Evolutionary conservation across 2,797 vertebrate genomes (phyloP).

Genomic region (Champsocephalus gunnari): DNA sequence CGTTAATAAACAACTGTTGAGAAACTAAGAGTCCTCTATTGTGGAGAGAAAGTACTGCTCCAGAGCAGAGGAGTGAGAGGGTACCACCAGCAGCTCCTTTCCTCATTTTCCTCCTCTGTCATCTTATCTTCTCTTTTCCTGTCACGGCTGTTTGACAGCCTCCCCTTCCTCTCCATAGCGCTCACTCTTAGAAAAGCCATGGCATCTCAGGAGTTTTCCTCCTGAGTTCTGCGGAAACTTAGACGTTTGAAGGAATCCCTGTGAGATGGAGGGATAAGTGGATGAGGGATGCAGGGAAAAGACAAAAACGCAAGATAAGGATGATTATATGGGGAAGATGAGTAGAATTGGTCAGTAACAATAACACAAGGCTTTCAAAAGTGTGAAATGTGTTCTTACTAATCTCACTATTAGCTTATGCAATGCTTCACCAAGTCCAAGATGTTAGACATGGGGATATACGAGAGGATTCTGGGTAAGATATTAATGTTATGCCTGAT

Average conservation of each 20-base stretch:
- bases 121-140: slow-evolving; percentile 42
- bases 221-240: slow-evolving; percentile 84
- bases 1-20: slow-evolving; percentile 38
- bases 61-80: slow-evolving; percentile 25
- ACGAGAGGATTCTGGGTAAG: too few relatives aligned
- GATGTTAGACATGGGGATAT: too few relatives aligned
- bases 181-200: slow-evolving; percentile 28
- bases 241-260: slow-evolving; percentile 88
- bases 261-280: slow-evolving; percentile 40
- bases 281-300: slow-evolving; percentile 7
- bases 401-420: too few relatives aligned
- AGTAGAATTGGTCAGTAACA: background rate
- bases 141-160: slow-evolving; percentile 50
- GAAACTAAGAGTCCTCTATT: slow-evolving; percentile 36
- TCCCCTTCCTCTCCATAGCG: slow-evolving; percentile 49
- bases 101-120: slow-evolving; percentile 34
- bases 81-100: slow-evolving; percentile 45
- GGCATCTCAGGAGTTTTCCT: slow-evolving; percentile 84
- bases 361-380: too few relatives aligned
- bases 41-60: slow-evolving; percentile 26
- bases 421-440: too few relatives aligned
- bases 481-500: too few relatives aligned
- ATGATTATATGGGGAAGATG: slow-evolving; percentile 18
- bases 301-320: slow-evolving; percentile 9
- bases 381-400: too few relatives aligned